Conservation (phyloP, 1,140 invertebrate species). For the Orussus abietinus region DNA sequence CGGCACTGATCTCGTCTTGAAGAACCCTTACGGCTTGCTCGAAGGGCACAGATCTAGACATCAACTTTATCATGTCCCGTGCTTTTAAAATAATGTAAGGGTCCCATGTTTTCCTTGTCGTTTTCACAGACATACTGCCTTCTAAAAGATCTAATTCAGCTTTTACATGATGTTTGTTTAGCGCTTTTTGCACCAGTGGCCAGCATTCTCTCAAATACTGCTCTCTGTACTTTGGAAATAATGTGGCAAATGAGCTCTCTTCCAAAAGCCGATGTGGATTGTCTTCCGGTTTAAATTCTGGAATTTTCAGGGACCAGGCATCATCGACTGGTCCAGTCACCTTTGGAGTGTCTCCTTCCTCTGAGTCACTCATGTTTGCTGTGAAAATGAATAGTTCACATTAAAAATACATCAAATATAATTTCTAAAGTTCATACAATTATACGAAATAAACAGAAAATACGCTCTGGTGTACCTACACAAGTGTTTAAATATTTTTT, state of each 20-base stretch:
- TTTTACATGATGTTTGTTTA: slow-evolving; percentile 75
- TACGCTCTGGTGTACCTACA: too few species aligned
- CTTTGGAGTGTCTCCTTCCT: slow-evolving; percentile 31
- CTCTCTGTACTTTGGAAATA: slow-evolving; percentile 93
- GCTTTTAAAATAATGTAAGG: slow-evolving; percentile 97
- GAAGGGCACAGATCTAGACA: slow-evolving; percentile 94
- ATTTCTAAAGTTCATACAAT: too few species aligned
- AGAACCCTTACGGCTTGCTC: slow-evolving; percentile 87
- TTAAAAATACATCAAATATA: not conserved
- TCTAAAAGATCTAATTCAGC: slow-evolving; percentile 93
- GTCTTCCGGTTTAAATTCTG: slow-evolving; percentile 84
- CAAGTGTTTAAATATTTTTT: too few species aligned
- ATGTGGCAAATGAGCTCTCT: slow-evolving; percentile 75
- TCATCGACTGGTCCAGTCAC: slow-evolving; percentile 66
- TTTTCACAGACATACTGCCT: slow-evolving; percentile 92
- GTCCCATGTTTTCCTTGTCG: slow-evolving; percentile 98
- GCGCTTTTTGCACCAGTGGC: slow-evolving; percentile 86
- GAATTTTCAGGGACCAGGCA: slow-evolving; percentile 87
- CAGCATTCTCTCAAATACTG: slow-evolving; percentile 95
- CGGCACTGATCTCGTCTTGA: slow-evolving; percentile 87
- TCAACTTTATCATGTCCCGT: slow-evolving; percentile 90
- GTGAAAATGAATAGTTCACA: slow-evolving; percentile 2
- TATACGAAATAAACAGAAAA: too few species aligned
- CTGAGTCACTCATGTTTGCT: slow-evolving; percentile 36
- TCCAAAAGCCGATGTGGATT: slow-evolving; percentile 77